A percentile compares a stretch with the other conserved stretches of the same genome.
Evolutionary conservation across 92 coral and sea anemone genomes (phyloP).

Genomic region (Montipora capitata): DNA sequence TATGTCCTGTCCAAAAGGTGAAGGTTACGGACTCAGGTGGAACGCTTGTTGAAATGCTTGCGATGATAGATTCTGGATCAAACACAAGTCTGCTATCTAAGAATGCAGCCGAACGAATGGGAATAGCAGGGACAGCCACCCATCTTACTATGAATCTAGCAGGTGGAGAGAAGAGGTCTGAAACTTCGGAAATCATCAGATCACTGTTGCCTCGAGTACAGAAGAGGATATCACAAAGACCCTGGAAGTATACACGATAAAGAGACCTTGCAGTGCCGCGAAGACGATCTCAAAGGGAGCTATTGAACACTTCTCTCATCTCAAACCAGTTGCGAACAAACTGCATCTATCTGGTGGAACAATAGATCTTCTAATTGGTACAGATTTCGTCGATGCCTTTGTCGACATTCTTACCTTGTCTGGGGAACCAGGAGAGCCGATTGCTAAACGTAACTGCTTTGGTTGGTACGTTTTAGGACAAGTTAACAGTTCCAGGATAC

Average conservation of each 20-base stretch:
- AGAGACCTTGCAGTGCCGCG: slow-evolving; percentile 58
- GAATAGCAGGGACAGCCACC: slow-evolving; percentile 57
- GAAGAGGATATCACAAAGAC: slow-evolving; percentile 50
- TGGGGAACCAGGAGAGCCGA: neutral
- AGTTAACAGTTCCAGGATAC: slow-evolving; percentile 8
- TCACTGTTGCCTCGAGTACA: slow-evolving; percentile 38
- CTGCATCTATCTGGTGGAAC: slow-evolving; percentile 19
- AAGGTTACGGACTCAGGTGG: slow-evolving; percentile 56
- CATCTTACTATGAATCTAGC: slow-evolving; percentile 83
- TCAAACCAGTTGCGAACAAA: slow-evolving; percentile 30
- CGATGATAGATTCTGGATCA: slow-evolving; percentile 59
- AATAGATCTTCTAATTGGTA: slow-evolving; percentile 13
- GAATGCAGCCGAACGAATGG: slow-evolving; percentile 54
- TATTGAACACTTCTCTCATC: slow-evolving; percentile 37
- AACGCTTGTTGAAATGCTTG: slow-evolving; percentile 48
- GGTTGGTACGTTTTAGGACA: slow-evolving; percentile 69
- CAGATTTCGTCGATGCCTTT: neutral
- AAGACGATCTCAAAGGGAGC: slow-evolving; percentile 34
- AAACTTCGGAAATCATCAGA: slow-evolving; percentile 47
- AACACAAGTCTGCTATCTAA: slow-evolving; percentile 65
- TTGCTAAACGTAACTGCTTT: slow-evolving; percentile 57
- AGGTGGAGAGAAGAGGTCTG: slow-evolving; percentile 58
- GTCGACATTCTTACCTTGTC: slow-evolving; percentile 40
- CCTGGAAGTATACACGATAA: slow-evolving; percentile 45
- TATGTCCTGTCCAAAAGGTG: slow-evolving; percentile 73